A percentile compares a stretch with the other conserved stretches of the same genome.
Conservation (phyloP, 2,888 invertebrate genomes). For the Anorthoa munda region DNA sequence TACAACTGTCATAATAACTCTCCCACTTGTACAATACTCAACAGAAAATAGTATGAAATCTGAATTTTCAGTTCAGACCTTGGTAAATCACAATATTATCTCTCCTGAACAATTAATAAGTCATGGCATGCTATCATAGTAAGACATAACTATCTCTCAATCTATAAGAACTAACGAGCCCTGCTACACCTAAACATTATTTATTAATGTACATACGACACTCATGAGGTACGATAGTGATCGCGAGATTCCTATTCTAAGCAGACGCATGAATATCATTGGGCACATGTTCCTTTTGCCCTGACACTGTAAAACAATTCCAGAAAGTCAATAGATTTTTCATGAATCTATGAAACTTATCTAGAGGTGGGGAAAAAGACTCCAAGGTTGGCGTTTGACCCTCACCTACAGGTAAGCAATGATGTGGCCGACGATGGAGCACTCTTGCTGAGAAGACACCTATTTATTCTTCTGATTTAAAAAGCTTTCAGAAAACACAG, state of each 20-base stretch:
- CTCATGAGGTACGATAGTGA: slow-evolving; percentile 36
- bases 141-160: slow-evolving; percentile 2
- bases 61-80: no score
- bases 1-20: no score
- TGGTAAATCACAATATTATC: background rate
- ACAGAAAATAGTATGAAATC: no score
- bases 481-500: background rate
- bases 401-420: no score
- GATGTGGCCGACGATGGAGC: no score
- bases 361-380: no score
- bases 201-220: slow-evolving; percentile 28
- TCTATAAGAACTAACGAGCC: slow-evolving; percentile 43
- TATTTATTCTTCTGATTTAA: no score
- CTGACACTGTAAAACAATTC: background rate
- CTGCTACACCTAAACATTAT: slow-evolving; percentile 30
- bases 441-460: no score
- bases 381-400: no score
- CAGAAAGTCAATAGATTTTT: slow-evolving; percentile 28
- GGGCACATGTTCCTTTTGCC: slow-evolving; percentile 44
- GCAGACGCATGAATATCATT: slow-evolving; percentile 56
- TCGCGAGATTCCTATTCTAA: slow-evolving; percentile 51
- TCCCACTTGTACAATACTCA: no score
- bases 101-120: background rate
- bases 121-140: background rate
- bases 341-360: no score